phyloP scores from a whole-genome alignment of 2,113 vertebrate species.

The Chloropsis hardwickii region DNA sequence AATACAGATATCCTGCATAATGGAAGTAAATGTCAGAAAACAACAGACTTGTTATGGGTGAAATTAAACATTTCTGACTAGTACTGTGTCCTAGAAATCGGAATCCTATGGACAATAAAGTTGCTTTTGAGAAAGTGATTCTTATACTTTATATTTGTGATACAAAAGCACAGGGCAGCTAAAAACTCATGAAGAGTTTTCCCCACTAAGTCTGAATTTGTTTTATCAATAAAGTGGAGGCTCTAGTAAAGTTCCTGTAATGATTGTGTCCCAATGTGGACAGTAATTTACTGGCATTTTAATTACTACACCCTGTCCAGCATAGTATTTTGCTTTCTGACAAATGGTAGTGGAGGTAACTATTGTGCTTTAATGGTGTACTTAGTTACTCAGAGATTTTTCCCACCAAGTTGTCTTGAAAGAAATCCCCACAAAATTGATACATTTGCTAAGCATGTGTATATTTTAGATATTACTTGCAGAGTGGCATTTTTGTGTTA shows the following conservation, averaged over 20 bases:
- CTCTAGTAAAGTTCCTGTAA: not conserved
- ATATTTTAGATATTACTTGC: not conserved
- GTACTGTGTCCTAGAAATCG: not conserved
- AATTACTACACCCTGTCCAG: not conserved
- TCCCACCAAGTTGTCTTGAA: accelerated
- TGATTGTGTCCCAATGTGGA: not conserved
- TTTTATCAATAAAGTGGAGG: not conserved
- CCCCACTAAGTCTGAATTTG: not conserved
- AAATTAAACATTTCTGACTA: not conserved
- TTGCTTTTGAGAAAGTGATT: not conserved
- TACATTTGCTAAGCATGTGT: not conserved
- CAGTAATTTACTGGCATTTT: not conserved
- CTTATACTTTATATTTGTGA: not conserved
- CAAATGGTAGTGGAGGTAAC: not conserved
- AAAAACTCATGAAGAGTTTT: not conserved
- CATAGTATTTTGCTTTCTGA: not conserved
- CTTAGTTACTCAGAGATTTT: not conserved
- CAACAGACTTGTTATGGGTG: not conserved
- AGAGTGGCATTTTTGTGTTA: not conserved
- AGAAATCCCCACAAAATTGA: not conserved
- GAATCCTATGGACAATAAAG: not conserved
- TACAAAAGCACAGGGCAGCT: not conserved
- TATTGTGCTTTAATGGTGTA: not conserved
- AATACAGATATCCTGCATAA: not conserved
- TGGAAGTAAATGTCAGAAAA: not conserved